Evolutionary conservation across 2,888 invertebrate species (phyloP).

Genomic region (Spodoptera picta): DNA sequence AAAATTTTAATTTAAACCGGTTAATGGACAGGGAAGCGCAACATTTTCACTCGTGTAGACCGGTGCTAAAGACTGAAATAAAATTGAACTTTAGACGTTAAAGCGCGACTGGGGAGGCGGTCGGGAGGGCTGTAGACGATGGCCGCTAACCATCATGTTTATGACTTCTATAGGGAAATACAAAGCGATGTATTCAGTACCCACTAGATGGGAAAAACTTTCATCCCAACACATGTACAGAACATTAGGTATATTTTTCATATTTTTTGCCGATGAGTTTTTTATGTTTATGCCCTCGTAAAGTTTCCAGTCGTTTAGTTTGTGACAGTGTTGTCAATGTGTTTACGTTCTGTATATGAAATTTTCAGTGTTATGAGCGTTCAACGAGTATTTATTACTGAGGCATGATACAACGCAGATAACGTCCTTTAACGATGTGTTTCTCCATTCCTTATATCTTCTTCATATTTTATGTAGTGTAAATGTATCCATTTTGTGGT

Average conservation of each 20-base stretch:
- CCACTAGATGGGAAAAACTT: constrained; percentile 84
- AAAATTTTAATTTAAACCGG: constrained; percentile 74
- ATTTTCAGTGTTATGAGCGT: constrained; percentile 76
- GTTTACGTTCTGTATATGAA: constrained; percentile 79
- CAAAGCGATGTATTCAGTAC: constrained; percentile 73
- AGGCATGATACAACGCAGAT: constrained; percentile 65
- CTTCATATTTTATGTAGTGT: constrained; percentile 25
- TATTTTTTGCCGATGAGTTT: constrained; percentile 84
- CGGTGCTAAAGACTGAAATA: constrained; percentile 68
- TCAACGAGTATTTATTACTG: constrained; percentile 67
- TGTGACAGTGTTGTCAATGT: constrained; percentile 79
- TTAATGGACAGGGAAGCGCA: constrained; percentile 76
- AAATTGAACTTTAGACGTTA: constrained; percentile 74
- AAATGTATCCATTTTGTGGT: constrained; percentile 16
- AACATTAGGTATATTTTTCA: constrained; percentile 82
- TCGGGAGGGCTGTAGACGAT: constrained; percentile 53
- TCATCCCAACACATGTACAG: constrained; percentile 78
- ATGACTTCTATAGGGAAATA: constrained; percentile 88
- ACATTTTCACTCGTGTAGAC: constrained; percentile 69
- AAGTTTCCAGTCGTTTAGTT: constrained; percentile 81
- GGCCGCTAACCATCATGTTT: constrained; percentile 81
- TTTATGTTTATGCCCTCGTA: constrained; percentile 86
- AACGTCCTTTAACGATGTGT: constrained; percentile 54
- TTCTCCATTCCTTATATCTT: constrained; percentile 47
- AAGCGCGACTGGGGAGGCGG: constrained; percentile 45